These are phyloP conservation scores for Morus bassanus DNA, from an alignment of 2,797 vertebrate genomes.

Conservation along the genomic window DNA sequence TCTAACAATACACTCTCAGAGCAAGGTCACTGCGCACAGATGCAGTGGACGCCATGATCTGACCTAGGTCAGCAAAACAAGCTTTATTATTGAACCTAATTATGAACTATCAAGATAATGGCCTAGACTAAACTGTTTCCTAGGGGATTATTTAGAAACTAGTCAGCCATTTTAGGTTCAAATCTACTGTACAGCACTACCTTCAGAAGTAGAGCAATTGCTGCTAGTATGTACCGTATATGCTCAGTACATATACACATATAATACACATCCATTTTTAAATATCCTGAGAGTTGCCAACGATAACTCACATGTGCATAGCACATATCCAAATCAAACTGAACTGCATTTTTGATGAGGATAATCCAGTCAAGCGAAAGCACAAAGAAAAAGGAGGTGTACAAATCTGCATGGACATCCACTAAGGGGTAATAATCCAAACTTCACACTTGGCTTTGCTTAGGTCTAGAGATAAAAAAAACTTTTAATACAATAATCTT, in stretches of 20 bases:
- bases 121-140: slow-evolving; percentile 78
- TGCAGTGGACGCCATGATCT: slow-evolving; percentile 71
- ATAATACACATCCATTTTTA: background rate
- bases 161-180: slow-evolving; percentile 73
- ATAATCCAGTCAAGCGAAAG: background rate
- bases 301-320: background rate
- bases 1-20: slow-evolving; percentile 81
- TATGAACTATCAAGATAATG: slow-evolving; percentile 84
- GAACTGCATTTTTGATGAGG: background rate
- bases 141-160: slow-evolving; percentile 78
- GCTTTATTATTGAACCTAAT: slow-evolving; percentile 82
- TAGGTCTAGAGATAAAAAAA: background rate
- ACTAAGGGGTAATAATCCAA: background rate
- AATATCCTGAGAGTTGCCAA: background rate
- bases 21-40: slow-evolving; percentile 79
- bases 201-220: background rate
- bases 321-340: background rate
- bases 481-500: background rate
- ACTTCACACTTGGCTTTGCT: background rate
- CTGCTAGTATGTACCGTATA: background rate
- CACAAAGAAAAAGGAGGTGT: background rate
- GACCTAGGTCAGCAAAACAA: slow-evolving; percentile 82
- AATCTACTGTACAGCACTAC: slow-evolving; percentile 53
- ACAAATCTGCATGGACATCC: background rate
- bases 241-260: accelerated